A percentile compares a stretch with the other conserved stretches of the same genome.
Conservation (phyloP, 2,888 invertebrate species). For the Camptogramma bilineatum region DNA sequence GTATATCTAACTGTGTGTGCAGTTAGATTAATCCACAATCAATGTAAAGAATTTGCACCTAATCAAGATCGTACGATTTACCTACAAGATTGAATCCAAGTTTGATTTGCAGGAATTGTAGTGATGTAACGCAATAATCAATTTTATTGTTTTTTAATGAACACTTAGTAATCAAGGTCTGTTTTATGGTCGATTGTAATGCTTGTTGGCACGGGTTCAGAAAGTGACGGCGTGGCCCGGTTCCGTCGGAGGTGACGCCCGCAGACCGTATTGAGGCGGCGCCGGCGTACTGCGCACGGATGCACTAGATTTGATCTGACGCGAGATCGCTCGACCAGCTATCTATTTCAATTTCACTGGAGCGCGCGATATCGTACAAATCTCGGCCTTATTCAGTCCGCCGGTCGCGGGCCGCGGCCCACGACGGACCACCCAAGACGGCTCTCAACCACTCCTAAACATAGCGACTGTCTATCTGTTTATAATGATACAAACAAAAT, state of each 20-base stretch:
- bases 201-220: conserved; percentile 48
- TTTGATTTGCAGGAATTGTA: conserved; percentile 1
- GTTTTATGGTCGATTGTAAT: conserved; percentile 26
- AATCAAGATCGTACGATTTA: neutral
- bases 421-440: conserved; percentile 78
- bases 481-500: conserved; percentile 72
- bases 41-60: no score
- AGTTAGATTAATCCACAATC: neutral
- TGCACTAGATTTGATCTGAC: conserved; percentile 79
- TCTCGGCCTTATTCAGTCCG: conserved; percentile 77
- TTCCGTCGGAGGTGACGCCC: conserved; percentile 67
- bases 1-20: neutral
- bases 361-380: conserved; percentile 78
- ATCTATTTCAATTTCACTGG: conserved; percentile 80
- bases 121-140: conserved; percentile 19
- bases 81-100: no score
- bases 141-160: conserved; percentile 28
- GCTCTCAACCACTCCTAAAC: conserved; percentile 73
- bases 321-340: conserved; percentile 68
- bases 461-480: conserved; percentile 72
- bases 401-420: conserved; percentile 66
- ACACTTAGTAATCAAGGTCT: conserved; percentile 25
- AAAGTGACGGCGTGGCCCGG: conserved; percentile 22
- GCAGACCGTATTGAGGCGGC: conserved; percentile 58
- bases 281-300: conserved; percentile 56